Evolutionary conservation across 2,113 vertebrate species (phyloP).

Genomic region (Cephalopterus ornatus): DNA sequence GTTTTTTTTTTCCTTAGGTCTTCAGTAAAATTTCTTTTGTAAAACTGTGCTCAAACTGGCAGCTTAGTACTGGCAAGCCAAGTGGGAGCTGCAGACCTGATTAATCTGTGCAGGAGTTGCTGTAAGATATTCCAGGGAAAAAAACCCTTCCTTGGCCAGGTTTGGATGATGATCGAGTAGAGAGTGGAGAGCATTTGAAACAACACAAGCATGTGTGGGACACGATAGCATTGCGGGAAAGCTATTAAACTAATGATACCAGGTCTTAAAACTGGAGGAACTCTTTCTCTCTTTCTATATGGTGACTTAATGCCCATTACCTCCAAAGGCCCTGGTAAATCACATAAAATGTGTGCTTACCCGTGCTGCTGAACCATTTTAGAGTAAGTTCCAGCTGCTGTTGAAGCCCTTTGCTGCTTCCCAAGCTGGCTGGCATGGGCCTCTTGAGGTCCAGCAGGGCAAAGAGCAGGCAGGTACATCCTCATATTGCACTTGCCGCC

Average conservation of each 20-base stretch:
- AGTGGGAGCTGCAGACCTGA: neutral
- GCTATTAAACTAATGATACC: neutral
- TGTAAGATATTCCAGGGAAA: neutral
- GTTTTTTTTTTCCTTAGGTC: neutral
- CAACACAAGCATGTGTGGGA: neutral
- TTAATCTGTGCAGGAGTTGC: neutral
- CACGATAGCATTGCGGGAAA: neutral
- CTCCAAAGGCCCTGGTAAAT: neutral
- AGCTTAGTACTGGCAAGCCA: neutral
- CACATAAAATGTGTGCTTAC: neutral
- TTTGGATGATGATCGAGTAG: neutral
- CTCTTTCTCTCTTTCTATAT: neutral
- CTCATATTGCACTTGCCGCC: neutral
- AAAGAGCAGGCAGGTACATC: neutral
- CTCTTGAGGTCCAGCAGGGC: neutral
- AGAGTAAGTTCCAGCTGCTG: neutral
- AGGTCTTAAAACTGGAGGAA: neutral
- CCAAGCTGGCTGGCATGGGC: accelerated
- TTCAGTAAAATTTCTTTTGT: neutral
- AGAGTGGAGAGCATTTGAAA: neutral
- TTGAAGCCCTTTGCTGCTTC: neutral
- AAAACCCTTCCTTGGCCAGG: neutral
- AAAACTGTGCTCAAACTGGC: neutral
- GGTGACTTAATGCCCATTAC: neutral
- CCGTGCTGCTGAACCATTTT: neutral